Base-by-base conservation (phyloP, 2,113 vertebrate genomes). In the Barnardius zonarius region DNA sequence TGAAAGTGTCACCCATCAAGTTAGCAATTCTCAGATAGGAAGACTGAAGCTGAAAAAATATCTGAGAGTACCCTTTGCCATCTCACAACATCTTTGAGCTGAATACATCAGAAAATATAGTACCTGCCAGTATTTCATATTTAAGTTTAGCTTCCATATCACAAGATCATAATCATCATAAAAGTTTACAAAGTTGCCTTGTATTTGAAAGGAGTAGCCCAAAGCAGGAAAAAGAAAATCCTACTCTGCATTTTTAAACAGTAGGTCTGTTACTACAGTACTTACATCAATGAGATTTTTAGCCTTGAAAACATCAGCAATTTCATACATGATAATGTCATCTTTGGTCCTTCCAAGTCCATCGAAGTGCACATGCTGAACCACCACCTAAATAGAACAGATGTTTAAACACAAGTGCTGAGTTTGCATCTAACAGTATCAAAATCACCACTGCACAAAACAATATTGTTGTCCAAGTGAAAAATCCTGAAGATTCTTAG, bases 261-360 rank as follows among this genome's bases (percentile, higher is more conserved):
- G 30, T 13, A 63, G 10, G 46, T 49, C 18, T 74, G 31, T 24
- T 48, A 66, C 24, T 79, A 5, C 6, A 23, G 14, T 30, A 98
- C 99, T 97, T 97, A 99, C 99, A 69, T 99, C 99, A 24, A 99
- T 98, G 13, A 99, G 98, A 93, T 99, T 99, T 95, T 98, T 99
- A 35, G 99, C 99, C 61, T 98, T 98, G 94, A 99, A 99, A 86
- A 99, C 98, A 13, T 99, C 99, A 59, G 98, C 90, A 8, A 99
- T 99, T 97, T 99, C 99, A 92, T 98, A 99, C 73, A 99, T 99
- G 52, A 99, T 98, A 84, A 99, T 98, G 51, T 99, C 99, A 86
- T 99, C 99, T 97, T 99, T 99, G 44, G 99, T 99, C 97, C 99
- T 98, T 30, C 98, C 99, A 35, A 99, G 98, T 44, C 99, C 99